Conservation (phyloP, 2,888 invertebrate species). For the Criorhina ranunculi region DNA sequence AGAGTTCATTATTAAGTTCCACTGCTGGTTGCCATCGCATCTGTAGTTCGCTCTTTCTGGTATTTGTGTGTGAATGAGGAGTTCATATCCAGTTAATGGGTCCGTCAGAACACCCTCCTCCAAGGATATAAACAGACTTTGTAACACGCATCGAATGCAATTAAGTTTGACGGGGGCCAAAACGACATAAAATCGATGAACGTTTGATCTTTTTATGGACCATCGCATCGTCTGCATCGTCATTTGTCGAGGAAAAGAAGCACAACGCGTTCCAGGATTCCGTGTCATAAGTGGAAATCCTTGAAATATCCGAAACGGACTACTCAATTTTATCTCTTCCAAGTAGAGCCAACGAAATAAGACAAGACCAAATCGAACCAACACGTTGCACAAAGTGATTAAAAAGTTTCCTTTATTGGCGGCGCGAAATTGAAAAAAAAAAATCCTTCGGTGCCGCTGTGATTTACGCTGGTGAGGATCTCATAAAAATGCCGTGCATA, state of each 20-base stretch:
- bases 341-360: background rate
- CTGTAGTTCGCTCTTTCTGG: background rate
- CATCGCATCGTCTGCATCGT: constrained; percentile 24
- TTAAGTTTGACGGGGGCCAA: constrained; percentile 72
- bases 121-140: constrained; percentile 73
- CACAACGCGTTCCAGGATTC: constrained; percentile 54
- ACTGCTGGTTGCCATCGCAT: constrained; percentile 42
- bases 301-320: constrained; percentile 74
- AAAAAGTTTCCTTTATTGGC: constrained; percentile 75
- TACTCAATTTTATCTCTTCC: constrained; percentile 73
- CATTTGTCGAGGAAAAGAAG: constrained; percentile 55
- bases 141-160: constrained; percentile 75
- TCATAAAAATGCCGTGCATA: constrained; percentile 73
- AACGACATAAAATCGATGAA: constrained; percentile 76
- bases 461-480: constrained; percentile 66
- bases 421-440: constrained; percentile 62
- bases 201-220: constrained; percentile 74
- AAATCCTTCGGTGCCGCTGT: constrained; percentile 67
- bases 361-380: constrained; percentile 6
- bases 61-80: constrained; percentile 51
- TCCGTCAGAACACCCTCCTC: constrained; percentile 62
- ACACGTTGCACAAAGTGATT: constrained; percentile 72
- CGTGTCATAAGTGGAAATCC: constrained; percentile 75
- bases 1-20: constrained; percentile 75
- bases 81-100: constrained; percentile 74